Conservation (phyloP, 2,797 vertebrate species). For the Odontamblyopus rebecca region DNA sequence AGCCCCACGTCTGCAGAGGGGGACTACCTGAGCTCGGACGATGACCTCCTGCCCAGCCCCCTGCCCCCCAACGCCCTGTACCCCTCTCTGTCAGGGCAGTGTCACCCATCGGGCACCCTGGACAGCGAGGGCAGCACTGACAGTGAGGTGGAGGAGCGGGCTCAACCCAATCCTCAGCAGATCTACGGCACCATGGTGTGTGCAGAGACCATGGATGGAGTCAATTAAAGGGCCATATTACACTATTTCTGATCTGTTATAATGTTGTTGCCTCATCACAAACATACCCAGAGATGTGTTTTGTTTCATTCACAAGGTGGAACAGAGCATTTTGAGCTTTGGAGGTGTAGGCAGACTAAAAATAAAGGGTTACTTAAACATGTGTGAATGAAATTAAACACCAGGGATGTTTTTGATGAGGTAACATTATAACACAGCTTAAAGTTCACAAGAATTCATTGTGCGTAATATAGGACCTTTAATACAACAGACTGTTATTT, state of each 20-base stretch:
- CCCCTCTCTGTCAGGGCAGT: constrained; percentile 73
- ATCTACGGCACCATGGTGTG: constrained; percentile 78
- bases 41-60: constrained; percentile 87
- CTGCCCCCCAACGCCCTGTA: constrained; percentile 84
- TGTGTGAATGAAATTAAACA: too few species aligned
- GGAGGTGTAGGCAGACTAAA: too few species aligned
- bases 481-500: background rate
- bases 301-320: too few species aligned
- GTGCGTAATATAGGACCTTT: constrained; percentile 17
- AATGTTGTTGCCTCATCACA: too few species aligned
- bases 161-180: constrained; percentile 71
- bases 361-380: too few species aligned
- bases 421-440: too few species aligned
- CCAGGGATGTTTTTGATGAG: too few species aligned
- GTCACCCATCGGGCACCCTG: constrained; percentile 77
- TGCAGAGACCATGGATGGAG: constrained; percentile 68
- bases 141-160: constrained; percentile 84
- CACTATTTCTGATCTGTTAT: too few species aligned
- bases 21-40: constrained; percentile 93
- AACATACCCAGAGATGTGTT: too few species aligned
- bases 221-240: background rate
- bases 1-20: constrained; percentile 85
- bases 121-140: constrained; percentile 92
- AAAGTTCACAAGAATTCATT: too few species aligned
- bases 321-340: too few species aligned